Conservation (phyloP, 2,888 invertebrate species). For the Rhagophthalmus giganteus region DNA sequence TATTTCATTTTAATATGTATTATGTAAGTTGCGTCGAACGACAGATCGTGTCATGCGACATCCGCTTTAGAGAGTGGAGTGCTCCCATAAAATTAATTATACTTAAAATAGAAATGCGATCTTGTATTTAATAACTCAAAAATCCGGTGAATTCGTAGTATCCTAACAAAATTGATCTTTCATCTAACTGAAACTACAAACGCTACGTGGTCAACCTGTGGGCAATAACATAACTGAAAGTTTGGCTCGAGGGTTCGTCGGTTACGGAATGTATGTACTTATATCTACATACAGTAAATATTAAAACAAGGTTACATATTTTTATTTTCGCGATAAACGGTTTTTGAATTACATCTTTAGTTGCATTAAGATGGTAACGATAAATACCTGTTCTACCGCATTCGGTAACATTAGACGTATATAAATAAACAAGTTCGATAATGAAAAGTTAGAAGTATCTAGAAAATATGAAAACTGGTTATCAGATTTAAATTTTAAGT, state of each 20-base stretch:
- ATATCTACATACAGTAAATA: conserved; percentile 20
- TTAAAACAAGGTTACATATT: conserved; percentile 18
- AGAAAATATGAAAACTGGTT: no score
- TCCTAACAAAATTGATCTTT: conserved; percentile 1
- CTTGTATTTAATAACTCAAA: no score
- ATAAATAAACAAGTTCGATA: no score
- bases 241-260: conserved; percentile 17
- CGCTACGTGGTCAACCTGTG: background rate
- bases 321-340: conserved; percentile 14
- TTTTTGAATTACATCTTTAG: conserved; percentile 15
- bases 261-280: conserved; percentile 21
- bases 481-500: no score
- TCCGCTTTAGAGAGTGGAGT: no score
- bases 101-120: background rate
- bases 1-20: no score
- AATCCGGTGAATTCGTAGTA: no score
- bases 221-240: conserved; percentile 21
- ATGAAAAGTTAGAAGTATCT: no score
- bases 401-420: background rate
- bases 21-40: no score
- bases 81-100: no score
- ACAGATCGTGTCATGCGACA: no score
- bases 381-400: conserved; percentile 12
- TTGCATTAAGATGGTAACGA: conserved; percentile 8
- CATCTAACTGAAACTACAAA: conserved; percentile 6